Evolutionary conservation across 2,888 invertebrate genomes (phyloP), one percentile per base, ranked within the genome.

Genomic region (Heliconius ismenius): DNA sequence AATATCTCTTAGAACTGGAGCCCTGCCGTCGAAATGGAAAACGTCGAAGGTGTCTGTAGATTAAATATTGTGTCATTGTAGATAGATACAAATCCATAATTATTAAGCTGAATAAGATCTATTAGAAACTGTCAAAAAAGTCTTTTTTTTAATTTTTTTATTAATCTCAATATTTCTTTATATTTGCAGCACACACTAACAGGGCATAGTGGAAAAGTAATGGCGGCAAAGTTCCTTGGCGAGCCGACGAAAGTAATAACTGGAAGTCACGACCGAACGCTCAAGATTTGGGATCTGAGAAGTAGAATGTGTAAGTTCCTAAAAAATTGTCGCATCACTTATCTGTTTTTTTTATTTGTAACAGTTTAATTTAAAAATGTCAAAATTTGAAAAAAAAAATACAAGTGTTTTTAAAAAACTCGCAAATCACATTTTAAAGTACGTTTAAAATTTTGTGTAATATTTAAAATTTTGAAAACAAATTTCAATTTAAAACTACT

Each of bases 251-350:
- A 98, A 95, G 98, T 99, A 78, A 98, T 99, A 78, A 98, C 99
- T 58, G 99, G 99, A 81, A 99, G 99, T 92, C 98, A 99, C 94
- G 99, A 99, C 94, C 96, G 99, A 82, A 99, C 99, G 49, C 95
- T 99, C 78, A 99, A 99, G 95, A 97, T 99, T 87, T 99, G 99
- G 99, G 99, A 99, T 94, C 96, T 99, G 69, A 96, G 98, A 84
- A 98, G 97, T 94, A 96, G 97, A 90, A 93, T 92, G 92, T 94
- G 94, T 94, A 86, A 91, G 93, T 81, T 24, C 2, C 0, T 11
- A 49, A 26, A 68, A 4, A 39, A 65, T 4, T 24, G 4, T 67
- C 15, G 13, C 24, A 24, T 24, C 49, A 18, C 36, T 2, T 36
- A 36, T 49, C 11, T 18, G n/a, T 21, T 54, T 9, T n/a, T n/a